phyloP scores from a whole-genome alignment of 2,888 invertebrate species.

The Cordilura impudica region DNA sequence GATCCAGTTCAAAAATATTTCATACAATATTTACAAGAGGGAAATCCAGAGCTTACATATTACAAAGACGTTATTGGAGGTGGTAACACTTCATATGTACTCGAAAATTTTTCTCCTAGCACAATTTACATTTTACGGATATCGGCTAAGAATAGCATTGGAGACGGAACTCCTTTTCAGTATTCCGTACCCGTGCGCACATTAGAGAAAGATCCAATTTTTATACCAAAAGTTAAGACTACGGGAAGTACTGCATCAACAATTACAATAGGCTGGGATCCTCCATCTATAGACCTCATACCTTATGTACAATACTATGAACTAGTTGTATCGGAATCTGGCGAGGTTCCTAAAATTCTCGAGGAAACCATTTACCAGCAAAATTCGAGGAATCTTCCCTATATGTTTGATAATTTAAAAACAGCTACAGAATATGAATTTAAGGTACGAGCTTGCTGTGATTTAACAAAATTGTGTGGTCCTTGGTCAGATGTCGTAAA shows the following conservation, averaged over 20 bases:
- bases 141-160: slow-evolving; percentile 83
- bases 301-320: slow-evolving; percentile 88
- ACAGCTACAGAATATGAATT: slow-evolving; percentile 90
- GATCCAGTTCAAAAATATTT: slow-evolving; percentile 82
- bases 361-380: slow-evolving; percentile 83
- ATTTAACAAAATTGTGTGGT: slow-evolving; percentile 86
- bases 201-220: slow-evolving; percentile 85
- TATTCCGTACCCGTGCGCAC: slow-evolving; percentile 81
- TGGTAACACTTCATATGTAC: slow-evolving; percentile 83
- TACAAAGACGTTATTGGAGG: slow-evolving; percentile 81
- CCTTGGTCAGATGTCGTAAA: slow-evolving; percentile 87
- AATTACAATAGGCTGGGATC: slow-evolving; percentile 89
- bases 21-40: slow-evolving; percentile 80
- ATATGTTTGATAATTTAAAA: slow-evolving; percentile 86
- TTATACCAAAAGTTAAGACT: slow-evolving; percentile 87
- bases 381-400: slow-evolving; percentile 83
- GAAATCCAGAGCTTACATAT: slow-evolving; percentile 81
- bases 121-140: slow-evolving; percentile 85
- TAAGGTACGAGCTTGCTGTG: slow-evolving; percentile 88
- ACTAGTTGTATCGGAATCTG: slow-evolving; percentile 82
- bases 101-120: slow-evolving; percentile 82
- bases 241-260: slow-evolving; percentile 84
- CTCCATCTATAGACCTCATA: slow-evolving; percentile 82
- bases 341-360: slow-evolving; percentile 78
- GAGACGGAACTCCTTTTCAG: slow-evolving; percentile 80